Evolutionary conservation across 2,888 invertebrate species (phyloP).

Genomic region (Pharmacophagus antenor): DNA sequence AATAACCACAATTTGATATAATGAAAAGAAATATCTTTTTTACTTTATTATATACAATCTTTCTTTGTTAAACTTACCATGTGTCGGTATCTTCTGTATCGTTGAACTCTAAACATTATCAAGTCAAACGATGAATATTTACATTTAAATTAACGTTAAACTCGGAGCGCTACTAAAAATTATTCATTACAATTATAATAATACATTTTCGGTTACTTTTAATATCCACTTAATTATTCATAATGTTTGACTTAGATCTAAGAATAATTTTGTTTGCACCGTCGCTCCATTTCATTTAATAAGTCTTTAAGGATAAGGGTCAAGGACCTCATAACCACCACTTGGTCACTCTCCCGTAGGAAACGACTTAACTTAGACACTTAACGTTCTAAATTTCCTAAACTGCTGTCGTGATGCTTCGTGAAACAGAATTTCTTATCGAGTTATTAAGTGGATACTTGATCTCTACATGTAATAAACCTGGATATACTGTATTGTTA

Average conservation of each 20-base stretch:
- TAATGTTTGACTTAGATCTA: conserved; percentile 5
- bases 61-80: no score
- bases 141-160: no score
- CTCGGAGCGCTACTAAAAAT: no score
- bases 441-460: not conserved
- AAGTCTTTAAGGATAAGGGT: conserved; percentile 17
- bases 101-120: not conserved
- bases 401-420: conserved; percentile 24
- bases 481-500: no score
- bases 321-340: conserved; percentile 23
- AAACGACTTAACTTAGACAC: conserved; percentile 29
- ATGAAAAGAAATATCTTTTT: no score
- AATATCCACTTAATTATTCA: conserved; percentile 3
- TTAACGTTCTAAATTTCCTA: conserved; percentile 29
- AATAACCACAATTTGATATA: no score
- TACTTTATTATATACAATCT: no score
- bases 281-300: conserved; percentile 11
- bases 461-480: no score
- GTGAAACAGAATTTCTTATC: conserved; percentile 20
- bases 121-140: no score
- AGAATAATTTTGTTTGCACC: conserved; percentile 3
- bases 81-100: not conserved
- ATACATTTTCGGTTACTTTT: conserved; percentile 1
- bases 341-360: conserved; percentile 24
- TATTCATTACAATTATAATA: conserved; percentile 3